phyloP scores from a whole-genome alignment of 2,888 invertebrate genomes.

The Watsonalla binaria region DNA sequence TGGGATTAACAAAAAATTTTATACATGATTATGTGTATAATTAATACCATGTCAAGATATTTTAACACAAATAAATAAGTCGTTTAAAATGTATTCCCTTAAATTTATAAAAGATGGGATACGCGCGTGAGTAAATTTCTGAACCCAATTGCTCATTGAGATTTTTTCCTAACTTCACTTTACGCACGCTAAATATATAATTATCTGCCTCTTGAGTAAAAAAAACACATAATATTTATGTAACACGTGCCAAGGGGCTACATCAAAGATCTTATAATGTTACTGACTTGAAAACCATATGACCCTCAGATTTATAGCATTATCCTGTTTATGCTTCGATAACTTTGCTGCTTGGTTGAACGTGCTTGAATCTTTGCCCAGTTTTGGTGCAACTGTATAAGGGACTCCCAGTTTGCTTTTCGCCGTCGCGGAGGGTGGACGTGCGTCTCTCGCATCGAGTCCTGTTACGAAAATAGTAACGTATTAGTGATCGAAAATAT shows the following conservation, averaged over 20 bases:
- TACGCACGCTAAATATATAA: too few relatives aligned
- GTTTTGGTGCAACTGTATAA: constrained; percentile 27
- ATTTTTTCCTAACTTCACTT: too few relatives aligned
- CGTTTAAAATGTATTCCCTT: too few relatives aligned
- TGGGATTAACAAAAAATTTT: too few relatives aligned
- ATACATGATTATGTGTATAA: too few relatives aligned
- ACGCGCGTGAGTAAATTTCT: too few relatives aligned
- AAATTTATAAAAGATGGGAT: too few relatives aligned
- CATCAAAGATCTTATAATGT: constrained; percentile 35
- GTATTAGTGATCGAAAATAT: constrained; percentile 17
- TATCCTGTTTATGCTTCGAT: constrained; percentile 54
- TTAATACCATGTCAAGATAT: too few relatives aligned
- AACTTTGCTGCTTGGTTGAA: constrained; percentile 52
- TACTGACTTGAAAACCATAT: constrained; percentile 32
- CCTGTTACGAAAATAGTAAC: constrained; percentile 59
- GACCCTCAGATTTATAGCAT: constrained; percentile 49
- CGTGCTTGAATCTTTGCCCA: constrained; percentile 43
- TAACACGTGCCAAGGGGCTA: constrained; percentile 17
- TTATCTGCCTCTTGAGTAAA: too few relatives aligned
- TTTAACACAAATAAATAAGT: too few relatives aligned
- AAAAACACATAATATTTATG: background rate
- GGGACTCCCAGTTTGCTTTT: constrained; percentile 41
- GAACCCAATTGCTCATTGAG: too few relatives aligned
- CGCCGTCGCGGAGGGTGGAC: constrained; percentile 35
- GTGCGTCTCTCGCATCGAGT: constrained; percentile 30